Evolutionary conservation across 2,113 vertebrate genomes (phyloP).

Genomic region (Oreochromis niloticus): DNA sequence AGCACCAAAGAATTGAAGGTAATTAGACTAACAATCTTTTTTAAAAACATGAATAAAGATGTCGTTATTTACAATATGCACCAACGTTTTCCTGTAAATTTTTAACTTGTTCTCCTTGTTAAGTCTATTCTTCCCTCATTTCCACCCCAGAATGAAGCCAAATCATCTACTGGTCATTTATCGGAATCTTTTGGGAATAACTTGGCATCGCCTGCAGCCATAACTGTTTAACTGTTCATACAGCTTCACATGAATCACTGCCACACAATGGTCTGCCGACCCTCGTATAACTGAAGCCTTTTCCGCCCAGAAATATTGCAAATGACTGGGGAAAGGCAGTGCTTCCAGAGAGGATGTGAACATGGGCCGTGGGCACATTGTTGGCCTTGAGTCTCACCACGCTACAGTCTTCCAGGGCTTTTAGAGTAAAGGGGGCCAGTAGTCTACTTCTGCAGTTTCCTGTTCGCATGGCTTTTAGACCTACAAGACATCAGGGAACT

Average conservation of each 20-base stretch:
- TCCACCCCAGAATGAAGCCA: not conserved
- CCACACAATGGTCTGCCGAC: conserved; percentile 50
- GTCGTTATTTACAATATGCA: not conserved
- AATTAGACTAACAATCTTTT: not conserved
- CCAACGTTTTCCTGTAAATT: not conserved
- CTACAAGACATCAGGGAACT: conserved; percentile 57
- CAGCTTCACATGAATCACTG: conserved; percentile 41
- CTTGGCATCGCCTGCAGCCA: not conserved
- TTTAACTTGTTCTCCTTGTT: not conserved
- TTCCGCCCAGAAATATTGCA: conserved; percentile 54
- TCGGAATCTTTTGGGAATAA: not conserved
- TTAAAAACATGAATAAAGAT: not conserved
- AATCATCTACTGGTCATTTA: not conserved
- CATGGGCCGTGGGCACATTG: conserved; percentile 60
- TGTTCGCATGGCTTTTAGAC: conserved; percentile 63
- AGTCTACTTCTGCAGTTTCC: conserved; percentile 51
- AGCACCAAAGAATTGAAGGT: not conserved
- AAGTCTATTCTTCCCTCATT: not conserved
- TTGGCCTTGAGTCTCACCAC: conserved; percentile 71
- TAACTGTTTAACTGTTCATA: conserved; percentile 11
- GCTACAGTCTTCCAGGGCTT: conserved; percentile 41
- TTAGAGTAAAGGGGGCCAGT: conserved; percentile 31
- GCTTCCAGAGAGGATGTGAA: conserved; percentile 73
- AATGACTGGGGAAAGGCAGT: conserved; percentile 45
- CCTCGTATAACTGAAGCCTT: conserved; percentile 41